Evolutionary conservation across 2,113 vertebrate species (phyloP).

Genomic region (Aphelocoma coerulescens): DNA sequence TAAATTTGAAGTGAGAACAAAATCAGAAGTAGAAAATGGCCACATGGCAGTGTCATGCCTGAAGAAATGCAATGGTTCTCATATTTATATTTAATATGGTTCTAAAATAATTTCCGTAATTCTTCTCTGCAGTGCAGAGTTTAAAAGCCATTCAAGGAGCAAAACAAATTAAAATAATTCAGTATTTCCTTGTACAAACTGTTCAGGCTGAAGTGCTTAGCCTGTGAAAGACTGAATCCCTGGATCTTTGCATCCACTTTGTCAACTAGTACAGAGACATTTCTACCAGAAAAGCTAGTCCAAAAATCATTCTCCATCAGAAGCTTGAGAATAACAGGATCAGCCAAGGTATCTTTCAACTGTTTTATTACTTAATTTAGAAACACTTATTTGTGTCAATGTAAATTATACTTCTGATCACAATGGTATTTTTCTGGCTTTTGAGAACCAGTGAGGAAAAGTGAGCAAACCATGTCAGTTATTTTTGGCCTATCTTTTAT

Average conservation of each 20-base stretch:
- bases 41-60: not conserved
- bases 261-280: not conserved
- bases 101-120: not conserved
- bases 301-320: not conserved
- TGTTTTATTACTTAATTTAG: not conserved
- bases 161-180: not conserved
- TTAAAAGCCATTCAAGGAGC: not conserved
- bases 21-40: not conserved
- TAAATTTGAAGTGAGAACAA: not conserved
- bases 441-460: not conserved
- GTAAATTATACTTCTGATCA: not conserved
- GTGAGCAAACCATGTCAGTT: not conserved
- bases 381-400: not conserved
- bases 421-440: not conserved
- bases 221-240: not conserved
- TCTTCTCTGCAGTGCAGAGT: not conserved
- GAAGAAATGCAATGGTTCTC: not conserved
- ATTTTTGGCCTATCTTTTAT: not conserved
- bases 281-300: not conserved
- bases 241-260: not conserved
- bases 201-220: not conserved
- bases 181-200: not conserved
- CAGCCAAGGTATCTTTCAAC: not conserved
- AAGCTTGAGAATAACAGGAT: not conserved
- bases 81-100: not conserved